Evolutionary conservation across 2,888 invertebrate species (phyloP).

Genomic region (Alviniconcha strummeri): DNA sequence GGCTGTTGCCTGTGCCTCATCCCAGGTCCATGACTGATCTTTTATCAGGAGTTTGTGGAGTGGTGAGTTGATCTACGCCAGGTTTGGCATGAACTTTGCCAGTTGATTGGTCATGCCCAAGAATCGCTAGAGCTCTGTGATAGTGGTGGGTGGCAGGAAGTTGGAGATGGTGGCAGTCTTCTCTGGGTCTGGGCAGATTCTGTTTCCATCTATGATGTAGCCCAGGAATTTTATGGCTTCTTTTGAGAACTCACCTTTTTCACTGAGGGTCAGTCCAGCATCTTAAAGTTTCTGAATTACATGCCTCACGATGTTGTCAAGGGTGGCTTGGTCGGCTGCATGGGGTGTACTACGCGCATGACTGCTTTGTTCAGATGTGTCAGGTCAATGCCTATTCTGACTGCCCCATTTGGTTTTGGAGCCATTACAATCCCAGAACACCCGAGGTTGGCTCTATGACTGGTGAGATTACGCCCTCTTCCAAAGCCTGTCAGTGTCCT

Average conservation of each 20-base stretch:
- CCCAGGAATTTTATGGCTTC: background rate
- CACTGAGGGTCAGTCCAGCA: background rate
- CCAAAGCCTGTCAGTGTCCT: conserved; percentile 14
- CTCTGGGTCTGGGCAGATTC: background rate
- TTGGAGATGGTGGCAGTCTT: background rate
- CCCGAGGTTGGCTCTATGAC: conserved; percentile 4
- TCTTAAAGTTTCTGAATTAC: background rate
- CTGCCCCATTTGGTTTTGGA: background rate
- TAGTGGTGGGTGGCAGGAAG: background rate
- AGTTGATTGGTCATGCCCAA: background rate
- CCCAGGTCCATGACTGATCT: conserved; percentile 7
- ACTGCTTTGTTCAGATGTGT: conserved; percentile 7
- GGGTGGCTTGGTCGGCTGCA: background rate
- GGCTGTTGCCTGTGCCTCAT: background rate
- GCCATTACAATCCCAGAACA: conserved; percentile 24
- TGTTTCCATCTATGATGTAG: background rate
- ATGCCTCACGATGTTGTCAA: background rate
- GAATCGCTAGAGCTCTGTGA: background rate
- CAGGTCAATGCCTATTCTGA: background rate
- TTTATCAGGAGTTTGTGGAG: background rate
- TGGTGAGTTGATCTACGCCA: background rate
- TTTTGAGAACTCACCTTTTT: conserved; percentile 9
- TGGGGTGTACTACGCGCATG: background rate
- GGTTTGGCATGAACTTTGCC: background rate
- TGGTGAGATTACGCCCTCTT: conserved; percentile 37